Base-by-base conservation (phyloP, 2,113 vertebrate genomes). In the Plecturocebus donacophilus region DNA sequence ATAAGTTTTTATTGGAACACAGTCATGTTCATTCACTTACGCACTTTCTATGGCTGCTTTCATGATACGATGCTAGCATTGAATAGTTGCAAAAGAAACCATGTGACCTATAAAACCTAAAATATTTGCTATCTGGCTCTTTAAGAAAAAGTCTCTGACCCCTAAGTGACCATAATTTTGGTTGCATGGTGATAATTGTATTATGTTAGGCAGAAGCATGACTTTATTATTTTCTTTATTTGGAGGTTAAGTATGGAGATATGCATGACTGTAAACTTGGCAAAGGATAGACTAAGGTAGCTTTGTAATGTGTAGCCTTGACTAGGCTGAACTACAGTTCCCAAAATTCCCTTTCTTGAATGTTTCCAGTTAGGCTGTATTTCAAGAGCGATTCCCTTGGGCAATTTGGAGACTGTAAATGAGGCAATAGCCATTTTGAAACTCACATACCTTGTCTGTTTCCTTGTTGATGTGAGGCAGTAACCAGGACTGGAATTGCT, bases 181-280 rank as follows among this genome's bases (percentile, higher is more conserved):
- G 38, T 27, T 84, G 23, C 58, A 23, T 58, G 70, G 42, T 1
- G n/a, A 56, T 73, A 87, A 23, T 12, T 71, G 16, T 71, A 47
- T 88, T 73, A 54, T 71, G 38, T 85, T 38, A 90, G 82, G 68
- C 35, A 94, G 70, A 94, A 91, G 20, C 17, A 68, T 84, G 52
- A 58, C 42, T 95, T 96, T 92, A 58, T 80, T 93, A 42, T 49
- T 93, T 47, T 49, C 58, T 95, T 94, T 90, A 91, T 88, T 77
- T 95, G 58, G 73, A 93, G 64, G 91, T 98, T 88, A 90, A 87
- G 30, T 52, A 56, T 85, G 58, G 30, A 90, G 47, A 40, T 70
- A 49, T 58, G 13, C 40, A 30, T n/a, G 8, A 25, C 20, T 81
- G 23, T 54, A 77, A n/a, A 42, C 49, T 54, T 79, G 68, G 82